These are phyloP conservation scores for Raja brachyura DNA, from an alignment of 2,113 vertebrate species.

Conservation along the genomic window DNA sequence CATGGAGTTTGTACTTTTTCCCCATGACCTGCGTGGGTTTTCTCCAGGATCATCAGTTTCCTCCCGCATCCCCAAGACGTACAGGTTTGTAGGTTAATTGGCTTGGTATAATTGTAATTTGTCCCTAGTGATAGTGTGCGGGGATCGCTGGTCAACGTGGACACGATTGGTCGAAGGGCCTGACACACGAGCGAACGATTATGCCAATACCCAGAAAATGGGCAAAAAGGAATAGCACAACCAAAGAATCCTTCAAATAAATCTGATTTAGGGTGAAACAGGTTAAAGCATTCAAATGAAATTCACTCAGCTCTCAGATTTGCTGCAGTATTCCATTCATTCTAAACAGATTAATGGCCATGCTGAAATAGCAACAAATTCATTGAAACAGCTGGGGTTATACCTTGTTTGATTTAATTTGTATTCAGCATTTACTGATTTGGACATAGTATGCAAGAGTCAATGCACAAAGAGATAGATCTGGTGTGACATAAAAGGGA, in stretches of 20 bases:
- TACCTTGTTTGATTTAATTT: background rate
- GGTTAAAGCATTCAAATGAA: background rate
- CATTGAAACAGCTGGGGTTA: background rate
- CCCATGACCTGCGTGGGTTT: too few species aligned
- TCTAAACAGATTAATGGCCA: background rate
- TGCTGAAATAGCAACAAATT: background rate
- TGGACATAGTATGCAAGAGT: background rate
- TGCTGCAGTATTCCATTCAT: background rate
- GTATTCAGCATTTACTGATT: background rate
- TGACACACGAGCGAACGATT: background rate
- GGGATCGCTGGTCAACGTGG: too few species aligned
- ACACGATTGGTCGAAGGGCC: too few species aligned
- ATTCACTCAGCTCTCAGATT: background rate
- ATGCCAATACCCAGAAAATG: too few species aligned
- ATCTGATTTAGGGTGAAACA: background rate
- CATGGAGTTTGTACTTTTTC: too few species aligned
- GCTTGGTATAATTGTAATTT: too few species aligned
- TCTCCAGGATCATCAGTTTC: too few species aligned
- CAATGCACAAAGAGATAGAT: too few species aligned
- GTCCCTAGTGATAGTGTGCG: too few species aligned
- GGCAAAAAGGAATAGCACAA: background rate
- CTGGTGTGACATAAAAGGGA: background rate
- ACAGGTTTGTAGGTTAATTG: too few species aligned
- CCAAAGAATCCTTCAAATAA: slow-evolving; percentile 4
- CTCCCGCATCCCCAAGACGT: too few species aligned